Conservation (phyloP, 1,140 invertebrate genomes). For the Holotrichia oblita region DNA sequence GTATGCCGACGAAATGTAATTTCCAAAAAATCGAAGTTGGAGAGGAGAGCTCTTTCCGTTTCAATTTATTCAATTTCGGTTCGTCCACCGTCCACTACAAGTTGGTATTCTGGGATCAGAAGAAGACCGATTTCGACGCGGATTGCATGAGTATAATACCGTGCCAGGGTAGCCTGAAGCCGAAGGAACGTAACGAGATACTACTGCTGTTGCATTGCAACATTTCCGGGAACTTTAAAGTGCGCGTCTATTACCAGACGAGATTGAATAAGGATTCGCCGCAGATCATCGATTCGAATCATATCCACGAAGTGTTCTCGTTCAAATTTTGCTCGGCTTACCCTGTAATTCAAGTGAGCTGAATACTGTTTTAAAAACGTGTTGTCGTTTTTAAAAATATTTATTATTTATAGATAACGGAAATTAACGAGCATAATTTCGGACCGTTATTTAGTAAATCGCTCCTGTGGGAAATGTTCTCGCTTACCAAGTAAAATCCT, state of each 20-base stretch:
- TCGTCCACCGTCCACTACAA: conserved; percentile 46
- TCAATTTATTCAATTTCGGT: conserved; percentile 51
- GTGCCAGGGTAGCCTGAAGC: not conserved
- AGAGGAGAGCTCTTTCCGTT: conserved; percentile 34
- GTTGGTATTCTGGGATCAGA: conserved; percentile 27
- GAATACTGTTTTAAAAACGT: not conserved
- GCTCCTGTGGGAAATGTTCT: conserved; percentile 50
- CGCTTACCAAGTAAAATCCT: conserved; percentile 47
- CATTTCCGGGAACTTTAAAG: not conserved
- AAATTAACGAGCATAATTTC: conserved; percentile 51
- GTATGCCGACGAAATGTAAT: conserved; percentile 32
- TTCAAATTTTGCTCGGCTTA: not conserved
- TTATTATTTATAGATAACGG: conserved; percentile 47
- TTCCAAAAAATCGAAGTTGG: conserved; percentile 45
- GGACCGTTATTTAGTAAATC: conserved; percentile 51
- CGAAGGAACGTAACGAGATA: not conserved
- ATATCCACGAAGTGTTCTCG: not conserved
- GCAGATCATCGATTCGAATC: not conserved
- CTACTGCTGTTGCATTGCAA: not conserved
- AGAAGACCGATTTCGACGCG: not conserved
- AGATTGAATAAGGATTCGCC: not conserved
- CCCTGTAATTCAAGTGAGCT: not conserved
- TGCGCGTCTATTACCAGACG: conserved; percentile 12
- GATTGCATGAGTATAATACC: not conserved
- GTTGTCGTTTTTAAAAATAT: not conserved